phyloP scores from a whole-genome alignment of 2,797 vertebrate species.

The Manis crassicaudata region DNA sequence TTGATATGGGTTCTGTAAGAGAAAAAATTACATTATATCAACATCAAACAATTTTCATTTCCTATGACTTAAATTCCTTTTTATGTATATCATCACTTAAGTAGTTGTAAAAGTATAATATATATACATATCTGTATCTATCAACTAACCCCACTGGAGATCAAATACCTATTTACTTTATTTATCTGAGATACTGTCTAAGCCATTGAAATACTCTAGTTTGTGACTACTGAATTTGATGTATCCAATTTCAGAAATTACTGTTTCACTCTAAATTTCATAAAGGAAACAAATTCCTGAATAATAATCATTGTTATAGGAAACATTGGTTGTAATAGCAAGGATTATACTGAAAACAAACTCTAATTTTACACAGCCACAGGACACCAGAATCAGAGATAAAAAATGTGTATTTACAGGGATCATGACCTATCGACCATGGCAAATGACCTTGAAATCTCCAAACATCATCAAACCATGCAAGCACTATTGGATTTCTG shows the following conservation, averaged over 20 bases:
- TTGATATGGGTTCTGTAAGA: background rate
- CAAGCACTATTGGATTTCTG: slow-evolving; percentile 80
- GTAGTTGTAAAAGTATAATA: background rate
- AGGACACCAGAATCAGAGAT: background rate
- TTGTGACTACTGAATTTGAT: background rate
- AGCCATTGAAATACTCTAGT: background rate
- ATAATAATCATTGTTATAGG: background rate
- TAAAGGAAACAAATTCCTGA: background rate
- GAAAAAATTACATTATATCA: background rate
- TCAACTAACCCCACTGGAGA: background rate
- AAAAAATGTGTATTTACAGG: slow-evolving; percentile 45
- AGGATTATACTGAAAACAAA: background rate
- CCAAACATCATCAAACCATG: slow-evolving; percentile 68
- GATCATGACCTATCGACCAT: slow-evolving; percentile 59
- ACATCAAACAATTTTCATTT: background rate
- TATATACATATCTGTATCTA: background rate
- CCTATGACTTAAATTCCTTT: background rate
- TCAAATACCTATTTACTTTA: background rate
- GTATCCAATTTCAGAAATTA: background rate
- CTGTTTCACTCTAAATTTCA: background rate
- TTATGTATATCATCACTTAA: background rate
- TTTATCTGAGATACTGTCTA: background rate
- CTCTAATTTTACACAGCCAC: background rate
- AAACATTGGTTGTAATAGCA: background rate
- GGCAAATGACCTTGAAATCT: slow-evolving; percentile 75